Conservation (phyloP, 2,888 invertebrate species). For the Leptinotarsa juncta region DNA sequence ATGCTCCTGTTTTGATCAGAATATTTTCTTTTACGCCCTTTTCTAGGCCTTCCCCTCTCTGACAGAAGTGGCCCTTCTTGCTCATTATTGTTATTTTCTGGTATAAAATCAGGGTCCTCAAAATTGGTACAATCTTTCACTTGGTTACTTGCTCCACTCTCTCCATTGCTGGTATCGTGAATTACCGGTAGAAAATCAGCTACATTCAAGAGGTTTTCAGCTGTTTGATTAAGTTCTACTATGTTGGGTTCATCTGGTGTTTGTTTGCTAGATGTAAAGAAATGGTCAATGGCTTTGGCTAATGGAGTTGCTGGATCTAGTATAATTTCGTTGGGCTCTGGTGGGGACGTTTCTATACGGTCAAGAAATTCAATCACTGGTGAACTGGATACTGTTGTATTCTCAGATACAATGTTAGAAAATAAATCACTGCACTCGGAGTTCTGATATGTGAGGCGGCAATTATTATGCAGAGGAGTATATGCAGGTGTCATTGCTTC, state of each 20-base stretch:
- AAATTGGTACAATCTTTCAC: not conserved
- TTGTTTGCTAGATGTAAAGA: not conserved
- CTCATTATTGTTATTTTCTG: not conserved
- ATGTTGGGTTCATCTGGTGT: not conserved
- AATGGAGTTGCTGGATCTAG: conserved; percentile 5
- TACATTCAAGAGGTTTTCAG: not conserved
- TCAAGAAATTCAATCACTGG: conserved; percentile 7
- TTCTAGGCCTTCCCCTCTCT: not conserved
- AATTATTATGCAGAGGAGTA: conserved; percentile 9
- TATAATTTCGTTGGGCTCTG: conserved; percentile 5
- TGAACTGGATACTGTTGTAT: conserved; percentile 7
- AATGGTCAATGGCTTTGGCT: conserved; percentile 5
- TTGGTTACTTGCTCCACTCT: conserved; percentile 11
- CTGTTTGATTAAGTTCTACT: not conserved
- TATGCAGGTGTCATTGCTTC: conserved; percentile 1
- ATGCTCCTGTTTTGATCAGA: conserved; percentile 4
- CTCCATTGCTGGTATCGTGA: not conserved
- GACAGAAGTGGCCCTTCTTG: not conserved
- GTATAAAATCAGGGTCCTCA: conserved; percentile 4
- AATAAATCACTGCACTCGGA: not conserved
- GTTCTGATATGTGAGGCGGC: not conserved
- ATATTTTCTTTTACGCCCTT: conserved; percentile 3
- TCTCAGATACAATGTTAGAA: conserved; percentile 5
- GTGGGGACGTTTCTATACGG: conserved; percentile 2
- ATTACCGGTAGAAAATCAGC: conserved; percentile 3